Conservation (phyloP, 2,888 invertebrate species). For the Anticlea derivata region DNA sequence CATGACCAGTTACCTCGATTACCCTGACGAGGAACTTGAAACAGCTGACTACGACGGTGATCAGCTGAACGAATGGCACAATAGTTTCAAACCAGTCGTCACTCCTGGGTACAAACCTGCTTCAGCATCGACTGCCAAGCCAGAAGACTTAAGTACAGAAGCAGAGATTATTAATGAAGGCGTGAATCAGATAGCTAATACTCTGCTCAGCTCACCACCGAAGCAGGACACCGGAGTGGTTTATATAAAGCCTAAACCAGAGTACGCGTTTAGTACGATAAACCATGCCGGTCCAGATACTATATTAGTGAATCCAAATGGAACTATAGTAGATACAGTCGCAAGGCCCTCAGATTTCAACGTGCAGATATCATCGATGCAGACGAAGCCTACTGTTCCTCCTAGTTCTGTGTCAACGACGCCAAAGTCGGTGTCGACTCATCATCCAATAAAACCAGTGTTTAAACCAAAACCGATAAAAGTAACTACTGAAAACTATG, state of each 20-base stretch:
- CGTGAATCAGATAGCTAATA: constrained; percentile 82
- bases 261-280: constrained; percentile 82
- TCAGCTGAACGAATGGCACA: constrained; percentile 70
- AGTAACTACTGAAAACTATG: constrained; percentile 76
- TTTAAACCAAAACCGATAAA: constrained; percentile 81
- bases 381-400: constrained; percentile 71
- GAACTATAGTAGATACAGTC: constrained; percentile 80
- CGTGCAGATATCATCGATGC: constrained; percentile 75
- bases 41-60: constrained; percentile 70
- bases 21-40: constrained; percentile 68
- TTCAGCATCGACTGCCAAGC: constrained; percentile 51
- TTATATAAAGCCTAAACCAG: constrained; percentile 63
- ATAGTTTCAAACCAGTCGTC: constrained; percentile 75
- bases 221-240: constrained; percentile 66
- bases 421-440: constrained; percentile 67
- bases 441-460: constrained; percentile 75
- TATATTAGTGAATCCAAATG: constrained; percentile 83
- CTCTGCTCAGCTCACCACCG: constrained; percentile 71
- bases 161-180: constrained; percentile 83
- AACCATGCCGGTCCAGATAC: constrained; percentile 86
- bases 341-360: constrained; percentile 79
- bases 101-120: constrained; percentile 75
- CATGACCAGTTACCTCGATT: constrained; percentile 76
- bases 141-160: constrained; percentile 63
- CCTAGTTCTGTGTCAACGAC: constrained; percentile 58